phyloP scores from a whole-genome alignment of 2,888 invertebrate genomes.

The Pyrocoelia pectoralis region DNA sequence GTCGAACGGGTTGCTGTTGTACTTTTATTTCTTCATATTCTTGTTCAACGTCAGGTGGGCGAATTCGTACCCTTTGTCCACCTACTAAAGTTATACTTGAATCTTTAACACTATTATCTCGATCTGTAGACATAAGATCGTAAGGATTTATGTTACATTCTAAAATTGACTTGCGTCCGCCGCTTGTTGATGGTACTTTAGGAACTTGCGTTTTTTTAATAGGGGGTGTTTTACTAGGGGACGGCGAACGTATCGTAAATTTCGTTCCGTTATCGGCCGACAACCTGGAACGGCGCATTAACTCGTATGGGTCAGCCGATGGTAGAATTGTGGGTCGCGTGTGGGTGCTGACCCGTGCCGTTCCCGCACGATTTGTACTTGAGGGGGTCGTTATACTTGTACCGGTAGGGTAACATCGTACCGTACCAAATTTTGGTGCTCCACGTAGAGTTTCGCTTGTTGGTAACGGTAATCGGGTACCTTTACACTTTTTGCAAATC shows the following conservation, averaged over 20 bases:
- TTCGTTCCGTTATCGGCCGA: constrained; percentile 47
- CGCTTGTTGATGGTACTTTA: constrained; percentile 5
- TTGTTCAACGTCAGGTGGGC: constrained; percentile 53
- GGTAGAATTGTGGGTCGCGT: constrained; percentile 72
- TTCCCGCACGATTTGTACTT: constrained; percentile 65
- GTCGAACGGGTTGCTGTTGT: constrained; percentile 26
- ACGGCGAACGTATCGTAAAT: constrained; percentile 61
- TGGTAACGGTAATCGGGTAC: constrained; percentile 77
- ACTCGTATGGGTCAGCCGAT: constrained; percentile 79
- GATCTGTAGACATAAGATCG: constrained; percentile 71
- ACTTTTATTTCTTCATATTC: constrained; percentile 52
- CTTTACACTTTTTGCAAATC: constrained; percentile 85
- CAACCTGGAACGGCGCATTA: constrained; percentile 80
- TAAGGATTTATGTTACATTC: constrained; percentile 88
- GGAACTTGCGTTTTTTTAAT: constrained; percentile 40
- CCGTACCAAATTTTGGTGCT: constrained; percentile 69
- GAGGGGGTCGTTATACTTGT: constrained; percentile 41
- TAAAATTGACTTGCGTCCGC: constrained; percentile 73
- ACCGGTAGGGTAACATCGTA: constrained; percentile 59
- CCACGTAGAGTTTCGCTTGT: constrained; percentile 50
- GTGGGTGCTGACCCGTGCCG: constrained; percentile 69
- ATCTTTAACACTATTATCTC: constrained; percentile 41
- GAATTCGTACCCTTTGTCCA: constrained; percentile 58
- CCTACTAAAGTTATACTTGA: constrained; percentile 54
- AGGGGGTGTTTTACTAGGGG: constrained; percentile 45